Percentiles rank a stretch among this genome's conserved stretches.
Conservation (phyloP, 2,888 invertebrate genomes). For the Acleris laterana region DNA sequence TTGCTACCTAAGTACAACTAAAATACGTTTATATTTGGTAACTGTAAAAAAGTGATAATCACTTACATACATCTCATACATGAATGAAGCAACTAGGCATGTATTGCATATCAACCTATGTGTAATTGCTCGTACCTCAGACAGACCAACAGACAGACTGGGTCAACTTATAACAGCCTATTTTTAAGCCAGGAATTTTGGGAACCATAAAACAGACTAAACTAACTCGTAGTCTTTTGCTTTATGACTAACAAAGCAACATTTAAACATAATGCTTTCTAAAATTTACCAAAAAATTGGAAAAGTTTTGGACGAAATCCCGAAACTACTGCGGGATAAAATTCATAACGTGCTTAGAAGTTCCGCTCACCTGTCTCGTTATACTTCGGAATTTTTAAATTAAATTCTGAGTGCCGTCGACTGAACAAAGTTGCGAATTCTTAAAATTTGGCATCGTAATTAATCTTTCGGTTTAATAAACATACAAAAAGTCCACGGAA, state of each 20-base stretch:
- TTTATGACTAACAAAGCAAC: not conserved
- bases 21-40: too few relatives aligned
- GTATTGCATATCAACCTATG: too few relatives aligned
- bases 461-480: slow-evolving; percentile 78
- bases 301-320: slow-evolving; percentile 72
- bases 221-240: too few relatives aligned
- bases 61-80: too few relatives aligned
- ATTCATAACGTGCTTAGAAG: slow-evolving; percentile 83
- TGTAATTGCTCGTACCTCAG: too few relatives aligned
- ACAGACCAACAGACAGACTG: too few relatives aligned
- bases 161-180: too few relatives aligned
- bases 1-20: too few relatives aligned
- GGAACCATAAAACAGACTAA: too few relatives aligned
- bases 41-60: too few relatives aligned
- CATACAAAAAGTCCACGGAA: slow-evolving; percentile 53
- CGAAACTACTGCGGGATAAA: slow-evolving; percentile 75
- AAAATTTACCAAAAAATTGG: slow-evolving; percentile 69
- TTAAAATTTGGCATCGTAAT: slow-evolving; percentile 78
- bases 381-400: slow-evolving; percentile 83
- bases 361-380: slow-evolving; percentile 82
- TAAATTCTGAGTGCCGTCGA: slow-evolving; percentile 77
- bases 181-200: too few relatives aligned
- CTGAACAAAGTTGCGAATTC: slow-evolving; percentile 79
- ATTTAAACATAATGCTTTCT: slow-evolving; percentile 42
- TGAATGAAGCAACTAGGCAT: too few relatives aligned